Evolutionary conservation across 2,888 invertebrate species (phyloP), one percentile per base, ranked within the genome.

Genomic region (Watsonalla binaria): DNA sequence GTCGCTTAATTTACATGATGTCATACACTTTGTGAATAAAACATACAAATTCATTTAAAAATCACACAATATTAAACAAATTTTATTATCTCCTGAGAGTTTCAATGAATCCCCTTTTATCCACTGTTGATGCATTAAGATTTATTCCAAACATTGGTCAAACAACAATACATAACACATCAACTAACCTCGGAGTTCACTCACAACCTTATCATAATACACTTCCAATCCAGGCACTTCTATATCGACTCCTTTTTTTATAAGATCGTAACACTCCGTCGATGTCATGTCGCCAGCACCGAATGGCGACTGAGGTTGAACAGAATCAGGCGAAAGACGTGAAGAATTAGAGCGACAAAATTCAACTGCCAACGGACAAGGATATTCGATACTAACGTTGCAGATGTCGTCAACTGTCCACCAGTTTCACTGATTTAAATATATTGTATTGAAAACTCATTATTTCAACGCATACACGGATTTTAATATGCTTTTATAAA

Each of bases 191-290:
- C 93, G 82, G 14, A 93, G 84, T 74, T 92, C 92, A 59, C 82
- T 66, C 57, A 93, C 92, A 55, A 92, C 90, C 81, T 92, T 92
- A 70, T 93, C 93, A 75, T 92, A 92, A 75, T 92, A 93, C 60
- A 84, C 79, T 57, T 92, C 92, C 68, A 92, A 76, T 45, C 92
- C 91, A 5, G 91, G 91, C 71, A 91, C 90, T 74, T 91, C 91
- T 24, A 88, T 86, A 63, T 90, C 89, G 15, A 91, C 82, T 51
- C 91, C 91, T 65, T 78, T 82, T 74, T 85, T 87, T 70, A 91
- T 91, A 66, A 91, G 80, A 70, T 90, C 90, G 79, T 90, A 91
- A 60, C 90, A 89, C 79, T 91, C 90, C 54, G 90, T 84, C 69
- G 87, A 82, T 75, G 90, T 84, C 91, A 91, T 92, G 76, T 84